Evolutionary conservation across 2,888 invertebrate species (phyloP).

Genomic region (Eristalis tenax): DNA sequence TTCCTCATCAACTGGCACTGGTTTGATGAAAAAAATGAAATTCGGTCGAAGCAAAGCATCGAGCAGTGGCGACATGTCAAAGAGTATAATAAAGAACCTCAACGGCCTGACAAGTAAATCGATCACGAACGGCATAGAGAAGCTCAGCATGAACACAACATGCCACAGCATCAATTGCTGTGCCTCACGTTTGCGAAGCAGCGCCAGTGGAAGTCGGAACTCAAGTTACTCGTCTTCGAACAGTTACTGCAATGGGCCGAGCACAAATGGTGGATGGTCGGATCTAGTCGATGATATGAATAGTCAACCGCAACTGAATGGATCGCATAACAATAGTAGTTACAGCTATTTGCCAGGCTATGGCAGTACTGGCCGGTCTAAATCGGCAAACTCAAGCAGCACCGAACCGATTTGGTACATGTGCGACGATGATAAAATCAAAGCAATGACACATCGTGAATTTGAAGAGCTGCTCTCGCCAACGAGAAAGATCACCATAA

Average conservation of each 20-base stretch:
- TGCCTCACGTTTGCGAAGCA: conserved; percentile 81
- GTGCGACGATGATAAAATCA: conserved; percentile 93
- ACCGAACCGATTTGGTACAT: conserved; percentile 87
- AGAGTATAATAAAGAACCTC: conserved; percentile 79
- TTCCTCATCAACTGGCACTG: conserved; percentile 76
- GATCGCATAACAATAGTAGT: conserved; percentile 68
- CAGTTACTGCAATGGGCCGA: conserved; percentile 76
- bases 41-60: conserved; percentile 80
- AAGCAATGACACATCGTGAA: conserved; percentile 89
- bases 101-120: conserved; percentile 78
- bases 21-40: conserved; percentile 80
- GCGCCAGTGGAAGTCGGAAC: conserved; percentile 37
- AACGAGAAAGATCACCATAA: conserved; percentile 89
- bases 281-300: conserved; percentile 70
- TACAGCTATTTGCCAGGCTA: conserved; percentile 77
- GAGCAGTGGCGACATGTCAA: conserved; percentile 81
- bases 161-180: conserved; percentile 85
- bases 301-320: conserved; percentile 60
- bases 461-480: conserved; percentile 89
- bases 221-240: conserved; percentile 73
- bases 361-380: conserved; percentile 78
- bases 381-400: conserved; percentile 63
- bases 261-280: conserved; percentile 76
- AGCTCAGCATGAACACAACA: conserved; percentile 79
- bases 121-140: conserved; percentile 80